Evolutionary conservation across 2,797 vertebrate species (phyloP).

Genomic region (Strix occidentalis): DNA sequence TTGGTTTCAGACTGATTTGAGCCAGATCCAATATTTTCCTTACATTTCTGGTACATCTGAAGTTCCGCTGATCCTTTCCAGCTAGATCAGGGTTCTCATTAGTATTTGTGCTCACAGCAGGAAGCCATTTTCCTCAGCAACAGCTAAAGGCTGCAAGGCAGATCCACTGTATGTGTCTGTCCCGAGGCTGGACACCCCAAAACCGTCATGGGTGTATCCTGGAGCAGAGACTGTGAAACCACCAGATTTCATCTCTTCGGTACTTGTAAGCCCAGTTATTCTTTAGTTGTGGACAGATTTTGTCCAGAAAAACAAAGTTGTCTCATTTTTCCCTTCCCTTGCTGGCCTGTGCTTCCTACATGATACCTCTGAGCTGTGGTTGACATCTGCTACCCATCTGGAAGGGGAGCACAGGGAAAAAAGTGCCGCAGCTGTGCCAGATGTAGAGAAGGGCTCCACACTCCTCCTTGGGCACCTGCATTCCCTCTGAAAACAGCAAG

Average conservation of each 20-base stretch:
- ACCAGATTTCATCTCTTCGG: neutral
- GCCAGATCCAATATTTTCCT: neutral
- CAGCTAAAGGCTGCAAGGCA: neutral
- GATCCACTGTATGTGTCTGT: neutral
- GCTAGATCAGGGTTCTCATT: neutral
- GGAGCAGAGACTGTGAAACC: neutral
- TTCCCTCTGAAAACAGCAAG: neutral
- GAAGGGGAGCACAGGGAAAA: neutral
- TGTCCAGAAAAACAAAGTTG: neutral
- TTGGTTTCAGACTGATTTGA: neutral
- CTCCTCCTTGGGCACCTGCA: neutral
- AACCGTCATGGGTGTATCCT: neutral
- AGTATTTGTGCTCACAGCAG: neutral
- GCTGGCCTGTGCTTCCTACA: neutral
- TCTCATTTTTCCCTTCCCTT: neutral
- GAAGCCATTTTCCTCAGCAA: neutral
- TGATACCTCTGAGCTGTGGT: neutral
- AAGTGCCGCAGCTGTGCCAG: rapidly evolving
- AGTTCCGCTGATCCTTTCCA: neutral
- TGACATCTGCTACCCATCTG: neutral
- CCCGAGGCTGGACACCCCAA: neutral
- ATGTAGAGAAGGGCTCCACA: neutral
- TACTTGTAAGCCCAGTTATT: neutral
- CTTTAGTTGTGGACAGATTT: neutral
- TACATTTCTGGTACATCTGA: neutral